Evolutionary conservation across 2,888 invertebrate genomes (phyloP), one percentile per base, ranked within the genome.

Genomic region (Odiellus spinosus): DNA sequence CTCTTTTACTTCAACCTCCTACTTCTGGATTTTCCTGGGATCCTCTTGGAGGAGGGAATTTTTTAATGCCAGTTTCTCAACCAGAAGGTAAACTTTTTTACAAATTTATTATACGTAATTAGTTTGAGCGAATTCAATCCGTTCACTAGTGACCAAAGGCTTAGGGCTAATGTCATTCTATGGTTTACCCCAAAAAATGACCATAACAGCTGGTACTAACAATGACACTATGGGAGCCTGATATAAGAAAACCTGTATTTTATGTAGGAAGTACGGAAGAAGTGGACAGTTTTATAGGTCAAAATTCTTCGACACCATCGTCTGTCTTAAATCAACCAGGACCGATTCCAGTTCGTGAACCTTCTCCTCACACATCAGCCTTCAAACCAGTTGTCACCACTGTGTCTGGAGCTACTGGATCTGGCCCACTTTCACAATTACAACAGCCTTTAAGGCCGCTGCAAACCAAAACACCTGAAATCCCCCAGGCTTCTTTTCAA

Each of bases 21-120:
- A 14, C 32, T 14, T 33, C 42, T 26, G 42, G 42, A 8, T 42
- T 42, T 33, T 42, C 42, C 3, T 42, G 42, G 42, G 34, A 33
- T 42, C 14, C 14, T 4, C 15, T 42, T 26, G 15, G n/a, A 19
- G 20, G 33, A 6, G 33, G 15, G 14, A 19, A 17, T 33, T 14
- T 42, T 14, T 11, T 42, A 17, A 32, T 42, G 34, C 42, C 42
- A 32, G 33, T 42, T 10, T n/a, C 19, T 18, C 40, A 36, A 2
- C 17, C 38, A 17, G 38, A 17, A 26, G 26, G 26, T 26, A 26
- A 26, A 26, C 4, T 26, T 26, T 4, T 26, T 26, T 26, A 26
- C 4, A 26, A 26, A 6, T 6, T 26, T 26, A 26, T 26, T 26
- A 26, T 26, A 8, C 4, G 26, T 6, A 26, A 26, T 26, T 6